A percentile compares a stretch with the other conserved stretches of the same genome.
phyloP scores from a whole-genome alignment of 2,888 invertebrate species.

The Netelia virgata region DNA sequence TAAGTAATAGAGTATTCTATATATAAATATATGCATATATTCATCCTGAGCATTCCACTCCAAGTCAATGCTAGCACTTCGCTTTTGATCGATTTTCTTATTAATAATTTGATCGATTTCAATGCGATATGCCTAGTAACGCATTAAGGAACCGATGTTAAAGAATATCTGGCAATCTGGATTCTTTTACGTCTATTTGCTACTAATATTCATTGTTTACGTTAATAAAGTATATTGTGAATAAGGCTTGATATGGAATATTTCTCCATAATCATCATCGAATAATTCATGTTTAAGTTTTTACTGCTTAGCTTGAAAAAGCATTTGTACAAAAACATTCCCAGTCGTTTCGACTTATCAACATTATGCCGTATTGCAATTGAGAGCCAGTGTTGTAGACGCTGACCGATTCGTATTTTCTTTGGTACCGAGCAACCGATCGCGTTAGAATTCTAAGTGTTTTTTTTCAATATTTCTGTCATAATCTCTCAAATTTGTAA shows the following conservation, averaged over 20 bases:
- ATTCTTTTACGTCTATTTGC: conserved; percentile 74
- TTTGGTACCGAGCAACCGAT: neutral
- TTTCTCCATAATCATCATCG: too few species aligned
- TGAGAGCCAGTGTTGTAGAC: too few species aligned
- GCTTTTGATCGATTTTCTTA: conserved; percentile 74
- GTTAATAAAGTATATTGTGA: conserved; percentile 77
- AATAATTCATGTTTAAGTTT: too few species aligned
- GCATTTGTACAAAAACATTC: too few species aligned
- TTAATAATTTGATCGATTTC: conserved; percentile 61
- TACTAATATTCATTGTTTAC: conserved; percentile 75
- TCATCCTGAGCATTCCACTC: conserved; percentile 79
- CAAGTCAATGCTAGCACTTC: conserved; percentile 55
- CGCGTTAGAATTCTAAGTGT: too few species aligned
- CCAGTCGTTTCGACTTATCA: neutral
- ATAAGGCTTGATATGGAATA: conserved; percentile 50
- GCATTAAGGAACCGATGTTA: conserved; percentile 59
- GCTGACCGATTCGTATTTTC: too few species aligned
- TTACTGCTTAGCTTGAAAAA: too few species aligned
- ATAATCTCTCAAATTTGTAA: too few species aligned
- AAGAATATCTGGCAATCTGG: conserved; percentile 70
- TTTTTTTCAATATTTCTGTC: too few species aligned
- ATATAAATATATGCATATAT: conserved; percentile 74
- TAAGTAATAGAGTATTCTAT: conserved; percentile 72
- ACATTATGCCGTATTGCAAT: neutral
- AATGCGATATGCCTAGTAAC: conserved; percentile 54